Evolutionary conservation across 2,113 vertebrate species (phyloP), one percentile per base, ranked within the genome.

Genomic region (Hippopotamus amphibius): DNA sequence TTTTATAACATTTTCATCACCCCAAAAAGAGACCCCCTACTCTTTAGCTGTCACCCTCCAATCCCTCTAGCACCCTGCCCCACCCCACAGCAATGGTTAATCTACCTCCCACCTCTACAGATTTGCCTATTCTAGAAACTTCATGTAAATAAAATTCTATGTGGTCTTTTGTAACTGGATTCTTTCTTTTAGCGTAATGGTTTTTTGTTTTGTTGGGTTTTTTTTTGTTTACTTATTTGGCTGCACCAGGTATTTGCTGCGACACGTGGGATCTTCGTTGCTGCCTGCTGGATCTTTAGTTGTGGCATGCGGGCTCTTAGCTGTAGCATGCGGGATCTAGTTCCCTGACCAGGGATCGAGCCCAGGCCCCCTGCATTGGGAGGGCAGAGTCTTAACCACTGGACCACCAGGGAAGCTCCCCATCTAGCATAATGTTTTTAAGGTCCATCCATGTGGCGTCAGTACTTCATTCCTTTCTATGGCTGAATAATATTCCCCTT

Each of bases 351-450:
- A 72, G 22, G 12, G 21, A 24, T 72, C 11, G 6, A 43, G 43
- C 12, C 69, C 13, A 6, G 69, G 69, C 43, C 69, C 24, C 43
- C 69, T 43, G 69, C 69, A 26, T 43, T 37, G 37, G 37, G 69
- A 43, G 43, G 12, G 21, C 37, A 43, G 69, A 71, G 22, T 71
- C 21, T 43, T 71, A 41, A 43, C 3, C 0, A 24, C 11, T 24
- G 37, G 43, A 12, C 37, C 6, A 43, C 37, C 37, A 14, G 69
- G 69, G 69, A 24, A 14, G 11, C 6, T 21, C 22, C 37, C 22
- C 17, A 5, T 0, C 22, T 8, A 19, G 48, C 66, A 5, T 1
- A 6, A 26, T 8, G 33, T 26, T 21, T 21, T 28, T 13, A 30
- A 69, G 80, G n/a, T 16, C 65, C 43, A 17, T 12, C 61, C n/a